Conservation (phyloP, 1,140 invertebrate genomes). For the Apocrypta bakeri region DNA sequence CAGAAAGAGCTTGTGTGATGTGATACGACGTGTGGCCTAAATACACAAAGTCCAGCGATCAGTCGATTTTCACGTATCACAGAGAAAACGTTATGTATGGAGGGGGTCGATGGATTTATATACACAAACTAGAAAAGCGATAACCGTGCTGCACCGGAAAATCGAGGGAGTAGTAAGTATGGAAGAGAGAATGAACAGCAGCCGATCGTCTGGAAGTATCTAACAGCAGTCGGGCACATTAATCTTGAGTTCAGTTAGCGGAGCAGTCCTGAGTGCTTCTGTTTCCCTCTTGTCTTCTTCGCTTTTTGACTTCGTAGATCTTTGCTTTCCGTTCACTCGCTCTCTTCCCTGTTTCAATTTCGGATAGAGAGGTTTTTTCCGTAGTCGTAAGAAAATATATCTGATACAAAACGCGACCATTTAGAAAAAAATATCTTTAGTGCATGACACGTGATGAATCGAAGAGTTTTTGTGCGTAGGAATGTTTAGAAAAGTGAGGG, state of each 20-base stretch:
- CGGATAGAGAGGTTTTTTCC: neutral
- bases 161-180: neutral
- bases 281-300: conserved; percentile 19
- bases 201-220: conserved; percentile 33
- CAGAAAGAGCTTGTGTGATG: no score
- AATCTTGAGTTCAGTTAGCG: conserved; percentile 35
- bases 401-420: no score
- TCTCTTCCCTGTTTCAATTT: conserved; percentile 17
- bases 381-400: conserved; percentile 2
- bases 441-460: conserved; percentile 35
- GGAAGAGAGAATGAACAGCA: neutral
- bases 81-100: no score
- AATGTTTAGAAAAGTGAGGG: conserved; percentile 35
- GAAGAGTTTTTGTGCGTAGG: neutral
- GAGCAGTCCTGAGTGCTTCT: conserved; percentile 19
- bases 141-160: conserved; percentile 25
- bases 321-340: neutral
- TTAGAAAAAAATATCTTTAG: no score
- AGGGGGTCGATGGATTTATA: conserved; percentile 1
- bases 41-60: conserved; percentile 18
- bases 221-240: conserved; percentile 21
- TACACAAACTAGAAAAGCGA: conserved; percentile 5
- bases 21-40: conserved; percentile 34
- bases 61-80: conserved; percentile 18
- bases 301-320: conserved; percentile 14